These are phyloP conservation scores for Stomatorhinus walkeri DNA, from an alignment of 2,797 vertebrate genomes.

Conservation along the genomic window DNA sequence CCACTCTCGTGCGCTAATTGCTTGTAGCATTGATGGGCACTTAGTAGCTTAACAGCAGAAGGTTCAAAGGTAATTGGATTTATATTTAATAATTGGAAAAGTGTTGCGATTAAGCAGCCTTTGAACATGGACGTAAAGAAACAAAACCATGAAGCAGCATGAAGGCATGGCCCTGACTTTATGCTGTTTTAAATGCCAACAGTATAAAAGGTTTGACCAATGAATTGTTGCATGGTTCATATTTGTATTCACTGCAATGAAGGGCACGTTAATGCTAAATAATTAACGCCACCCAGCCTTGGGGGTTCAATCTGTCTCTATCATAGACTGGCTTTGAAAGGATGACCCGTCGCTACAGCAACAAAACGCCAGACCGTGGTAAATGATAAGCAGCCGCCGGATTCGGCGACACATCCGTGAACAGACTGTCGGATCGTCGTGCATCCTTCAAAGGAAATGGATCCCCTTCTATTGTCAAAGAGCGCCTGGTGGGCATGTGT, in stretches of 20 bases:
- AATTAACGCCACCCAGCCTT: neutral
- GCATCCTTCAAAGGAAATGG: neutral
- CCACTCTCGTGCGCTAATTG: neutral
- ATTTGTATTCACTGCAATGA: neutral
- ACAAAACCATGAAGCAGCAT: neutral
- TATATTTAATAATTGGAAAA: constrained; percentile 16
- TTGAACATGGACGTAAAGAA: neutral
- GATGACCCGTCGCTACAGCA: neutral
- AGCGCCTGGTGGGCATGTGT: neutral
- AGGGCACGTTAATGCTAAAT: neutral
- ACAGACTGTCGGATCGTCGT: neutral
- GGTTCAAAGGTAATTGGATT: constrained; percentile 16
- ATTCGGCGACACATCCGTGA: constrained; percentile 5
- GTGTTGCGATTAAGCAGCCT: neutral
- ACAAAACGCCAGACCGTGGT: neutral
- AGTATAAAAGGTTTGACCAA: neutral
- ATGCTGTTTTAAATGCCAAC: neutral
- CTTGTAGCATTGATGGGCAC: constrained; percentile 10
- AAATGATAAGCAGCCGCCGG: neutral
- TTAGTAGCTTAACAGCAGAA: neutral
- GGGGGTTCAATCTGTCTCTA: constrained; percentile 1
- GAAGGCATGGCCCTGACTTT: neutral
- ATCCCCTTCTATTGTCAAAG: neutral
- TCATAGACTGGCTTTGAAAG: neutral
- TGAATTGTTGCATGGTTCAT: neutral